These are phyloP conservation scores for Aleadryas rufinucha DNA, from an alignment of 2,113 vertebrate species.

Conservation along the genomic window DNA sequence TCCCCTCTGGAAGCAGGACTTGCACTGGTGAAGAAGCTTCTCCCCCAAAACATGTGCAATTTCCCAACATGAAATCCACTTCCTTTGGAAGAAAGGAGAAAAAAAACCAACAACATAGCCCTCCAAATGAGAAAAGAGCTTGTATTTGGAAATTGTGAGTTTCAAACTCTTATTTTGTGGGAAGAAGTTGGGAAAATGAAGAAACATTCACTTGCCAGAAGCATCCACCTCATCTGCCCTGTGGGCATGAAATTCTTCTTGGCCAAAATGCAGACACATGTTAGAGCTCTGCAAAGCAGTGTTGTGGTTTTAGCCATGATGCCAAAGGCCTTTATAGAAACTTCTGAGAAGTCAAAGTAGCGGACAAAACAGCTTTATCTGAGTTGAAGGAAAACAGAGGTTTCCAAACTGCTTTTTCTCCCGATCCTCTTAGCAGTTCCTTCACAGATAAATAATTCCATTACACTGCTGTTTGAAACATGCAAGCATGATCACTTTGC, in stretches of 20 bases:
- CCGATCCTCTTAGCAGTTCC: background rate
- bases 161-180: background rate
- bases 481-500: background rate
- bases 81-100: background rate
- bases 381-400: background rate
- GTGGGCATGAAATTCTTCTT: background rate
- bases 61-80: background rate
- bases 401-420: background rate
- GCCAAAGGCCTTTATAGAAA: background rate
- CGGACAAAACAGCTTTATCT: background rate
- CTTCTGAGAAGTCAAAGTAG: background rate
- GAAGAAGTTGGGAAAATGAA: background rate
- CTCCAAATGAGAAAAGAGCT: background rate
- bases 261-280: fast-evolving
- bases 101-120: fast-evolving
- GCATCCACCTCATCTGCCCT: background rate
- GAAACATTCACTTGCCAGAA: background rate
- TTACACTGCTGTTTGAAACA: background rate
- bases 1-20: background rate
- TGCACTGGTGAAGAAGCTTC: background rate
- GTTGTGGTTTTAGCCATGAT: background rate
- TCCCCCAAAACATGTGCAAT: fast-evolving
- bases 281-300: background rate
- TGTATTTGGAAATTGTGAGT: background rate
- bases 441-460: background rate